Evolutionary conservation across 2,888 invertebrate genomes (phyloP).

Genomic region (Podabrus alpinus): DNA sequence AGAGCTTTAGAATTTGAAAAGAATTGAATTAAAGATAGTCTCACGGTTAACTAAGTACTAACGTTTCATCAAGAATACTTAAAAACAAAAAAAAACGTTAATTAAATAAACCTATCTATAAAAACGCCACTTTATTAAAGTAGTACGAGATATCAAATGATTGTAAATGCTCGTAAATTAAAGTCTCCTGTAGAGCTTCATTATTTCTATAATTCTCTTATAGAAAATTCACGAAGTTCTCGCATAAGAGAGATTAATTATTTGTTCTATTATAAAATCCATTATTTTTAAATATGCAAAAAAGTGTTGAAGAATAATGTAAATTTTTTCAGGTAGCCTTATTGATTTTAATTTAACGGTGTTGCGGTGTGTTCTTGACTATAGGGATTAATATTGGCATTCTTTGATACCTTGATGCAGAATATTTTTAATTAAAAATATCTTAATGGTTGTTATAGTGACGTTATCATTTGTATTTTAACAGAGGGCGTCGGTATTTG

Average conservation of each 20-base stretch:
- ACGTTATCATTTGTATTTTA: constrained; percentile 2
- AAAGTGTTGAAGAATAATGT: not conserved
- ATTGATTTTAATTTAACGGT: not conserved
- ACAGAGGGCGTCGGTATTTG: constrained; percentile 35
- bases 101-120: not conserved
- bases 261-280: too few species aligned
- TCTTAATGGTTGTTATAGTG: not conserved
- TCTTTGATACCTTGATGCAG: not conserved
- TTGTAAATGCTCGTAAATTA: not conserved
- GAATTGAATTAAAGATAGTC: too few species aligned
- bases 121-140: not conserved
- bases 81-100: not conserved
- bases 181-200: not conserved
- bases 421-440: not conserved
- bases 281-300: not conserved
- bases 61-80: not conserved
- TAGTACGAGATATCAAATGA: not conserved
- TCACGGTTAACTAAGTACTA: not conserved
- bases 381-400: not conserved
- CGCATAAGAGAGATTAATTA: too few species aligned
- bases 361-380: not conserved
- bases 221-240: too few species aligned
- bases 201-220: not conserved
- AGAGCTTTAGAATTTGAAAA: not conserved
- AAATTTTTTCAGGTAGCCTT: not conserved